Percentiles rank a stretch among this genome's conserved stretches.
These are phyloP conservation scores for Apogon hyalosoma DNA, from an alignment of 2,797 vertebrate genomes.

Conservation along the genomic window DNA sequence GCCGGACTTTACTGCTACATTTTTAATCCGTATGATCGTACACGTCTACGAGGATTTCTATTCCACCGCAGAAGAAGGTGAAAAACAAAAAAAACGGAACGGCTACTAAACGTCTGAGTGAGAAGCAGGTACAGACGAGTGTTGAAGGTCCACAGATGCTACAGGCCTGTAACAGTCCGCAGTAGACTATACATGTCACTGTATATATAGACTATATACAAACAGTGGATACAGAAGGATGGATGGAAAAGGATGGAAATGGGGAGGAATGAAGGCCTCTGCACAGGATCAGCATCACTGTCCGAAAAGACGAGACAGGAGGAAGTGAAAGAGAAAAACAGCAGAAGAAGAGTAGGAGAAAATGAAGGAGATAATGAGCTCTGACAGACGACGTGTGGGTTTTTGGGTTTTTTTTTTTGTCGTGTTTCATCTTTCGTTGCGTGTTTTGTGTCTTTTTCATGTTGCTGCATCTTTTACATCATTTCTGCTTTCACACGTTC, in stretches of 20 bases:
- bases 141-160: constrained; percentile 38
- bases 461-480: too few relatives aligned
- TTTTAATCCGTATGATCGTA: too few relatives aligned
- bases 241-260: neutral
- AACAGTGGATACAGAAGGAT: constrained; percentile 36
- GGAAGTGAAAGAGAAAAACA: constrained; percentile 56
- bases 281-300: constrained; percentile 19
- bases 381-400: too few relatives aligned
- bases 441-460: too few relatives aligned
- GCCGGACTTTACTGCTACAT: too few relatives aligned
- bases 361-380: too few relatives aligned
- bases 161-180: constrained; percentile 3
- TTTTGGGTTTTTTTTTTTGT: too few relatives aligned
- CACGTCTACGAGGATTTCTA: neutral
- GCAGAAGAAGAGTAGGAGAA: constrained; percentile 1
- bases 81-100: constrained; percentile 6
- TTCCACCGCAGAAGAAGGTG: neutral
- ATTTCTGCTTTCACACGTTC: too few relatives aligned
- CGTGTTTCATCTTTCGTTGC: rapidly evolving
- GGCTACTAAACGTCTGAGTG: constrained; percentile 12
- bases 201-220: constrained; percentile 53
- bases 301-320: neutral
- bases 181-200: constrained; percentile 72
- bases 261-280: constrained; percentile 4
- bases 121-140: constrained; percentile 28